Conservation (phyloP, 2,888 invertebrate genomes). For the Frankliniella intonsa region DNA sequence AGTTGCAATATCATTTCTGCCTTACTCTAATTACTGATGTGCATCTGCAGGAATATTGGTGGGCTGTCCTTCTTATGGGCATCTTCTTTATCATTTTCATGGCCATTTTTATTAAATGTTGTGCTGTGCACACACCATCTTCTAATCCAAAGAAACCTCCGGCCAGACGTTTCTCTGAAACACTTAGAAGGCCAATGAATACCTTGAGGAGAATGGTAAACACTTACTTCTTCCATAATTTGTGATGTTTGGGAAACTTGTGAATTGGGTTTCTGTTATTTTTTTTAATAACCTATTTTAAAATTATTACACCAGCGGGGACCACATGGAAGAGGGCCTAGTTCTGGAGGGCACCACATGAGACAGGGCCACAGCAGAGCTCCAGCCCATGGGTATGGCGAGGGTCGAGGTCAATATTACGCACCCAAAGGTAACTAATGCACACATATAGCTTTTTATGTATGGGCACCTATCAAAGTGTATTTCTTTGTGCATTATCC, state of each 20-base stretch:
- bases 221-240: background rate
- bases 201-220: slow-evolving; percentile 81
- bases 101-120: slow-evolving; percentile 98
- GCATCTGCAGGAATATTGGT: slow-evolving; percentile 74
- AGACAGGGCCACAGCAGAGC: slow-evolving; percentile 44
- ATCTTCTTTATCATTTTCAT: slow-evolving; percentile 90
- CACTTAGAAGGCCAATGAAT: slow-evolving; percentile 84
- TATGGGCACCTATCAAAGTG: slow-evolving; percentile 14
- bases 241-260: background rate
- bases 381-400: slow-evolving; percentile 65
- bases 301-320: slow-evolving; percentile 42
- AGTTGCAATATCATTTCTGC: background rate
- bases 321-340: slow-evolving; percentile 49
- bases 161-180: slow-evolving; percentile 88
- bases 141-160: slow-evolving; percentile 97
- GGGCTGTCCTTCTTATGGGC: slow-evolving; percentile 87
- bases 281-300: background rate
- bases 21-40: slow-evolving; percentile 31
- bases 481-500: background rate
- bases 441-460: background rate
- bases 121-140: slow-evolving; percentile 98
- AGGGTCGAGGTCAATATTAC: slow-evolving; percentile 67
- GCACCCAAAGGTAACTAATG: slow-evolving; percentile 60
- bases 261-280: slow-evolving; percentile 36
- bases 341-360: slow-evolving; percentile 37